phyloP scores from a whole-genome alignment of 2,797 vertebrate species.

The Muscicapa comitata region DNA sequence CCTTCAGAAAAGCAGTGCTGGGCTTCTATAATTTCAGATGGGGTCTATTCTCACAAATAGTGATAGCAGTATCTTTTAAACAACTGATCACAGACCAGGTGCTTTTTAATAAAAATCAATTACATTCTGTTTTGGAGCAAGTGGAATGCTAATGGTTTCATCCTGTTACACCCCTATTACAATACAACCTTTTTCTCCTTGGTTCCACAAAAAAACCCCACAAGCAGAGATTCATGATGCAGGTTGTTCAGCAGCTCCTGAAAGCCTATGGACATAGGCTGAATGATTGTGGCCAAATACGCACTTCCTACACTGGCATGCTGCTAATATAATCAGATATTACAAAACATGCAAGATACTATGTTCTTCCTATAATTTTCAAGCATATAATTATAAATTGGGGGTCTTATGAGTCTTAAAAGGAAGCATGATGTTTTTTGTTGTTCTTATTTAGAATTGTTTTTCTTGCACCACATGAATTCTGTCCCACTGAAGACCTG shows the following conservation, averaged over 20 bases:
- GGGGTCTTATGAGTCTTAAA: not conserved
- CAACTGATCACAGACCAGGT: not conserved
- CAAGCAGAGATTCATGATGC: not conserved
- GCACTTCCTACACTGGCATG: not conserved
- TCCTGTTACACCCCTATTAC: not conserved
- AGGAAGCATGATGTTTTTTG: not conserved
- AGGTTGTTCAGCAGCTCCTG: not conserved
- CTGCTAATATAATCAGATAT: not conserved
- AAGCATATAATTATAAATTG: not conserved
- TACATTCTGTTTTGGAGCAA: not conserved
- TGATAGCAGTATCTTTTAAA: not conserved
- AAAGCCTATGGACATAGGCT: not conserved
- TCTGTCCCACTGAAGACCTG: not conserved
- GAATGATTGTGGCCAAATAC: not conserved
- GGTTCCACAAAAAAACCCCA: not conserved
- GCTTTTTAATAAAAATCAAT: not conserved
- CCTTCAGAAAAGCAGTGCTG: not conserved
- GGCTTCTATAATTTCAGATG: not conserved
- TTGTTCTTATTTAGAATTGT: not conserved
- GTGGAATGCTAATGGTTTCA: not conserved
- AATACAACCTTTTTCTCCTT: not conserved
- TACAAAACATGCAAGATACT: not conserved
- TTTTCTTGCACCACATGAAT: fast-evolving
- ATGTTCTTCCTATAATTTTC: not conserved
- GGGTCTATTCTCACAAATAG: not conserved